Evolutionary conservation across 2,888 invertebrate species (phyloP).

Genomic region (Colostygia pectinataria): DNA sequence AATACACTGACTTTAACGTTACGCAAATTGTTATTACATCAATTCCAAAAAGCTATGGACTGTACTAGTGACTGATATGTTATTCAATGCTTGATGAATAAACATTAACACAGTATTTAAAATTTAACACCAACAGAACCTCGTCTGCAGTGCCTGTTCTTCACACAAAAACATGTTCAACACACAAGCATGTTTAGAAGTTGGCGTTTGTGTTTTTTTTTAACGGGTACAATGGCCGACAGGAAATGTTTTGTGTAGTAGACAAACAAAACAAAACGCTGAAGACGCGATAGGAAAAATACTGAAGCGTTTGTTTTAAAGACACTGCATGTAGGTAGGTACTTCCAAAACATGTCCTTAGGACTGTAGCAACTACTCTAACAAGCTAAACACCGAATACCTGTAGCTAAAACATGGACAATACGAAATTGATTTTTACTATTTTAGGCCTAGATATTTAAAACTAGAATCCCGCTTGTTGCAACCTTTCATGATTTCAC

Average conservation of each 20-base stretch:
- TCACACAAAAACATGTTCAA: not conserved
- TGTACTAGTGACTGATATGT: constrained; percentile 62
- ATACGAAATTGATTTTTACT: constrained; percentile 43
- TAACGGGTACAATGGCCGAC: not conserved
- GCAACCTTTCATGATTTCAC: constrained; percentile 2
- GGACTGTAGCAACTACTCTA: constrained; percentile 60
- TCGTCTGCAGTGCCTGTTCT: not conserved
- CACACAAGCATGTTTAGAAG: not conserved
- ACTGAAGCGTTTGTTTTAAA: constrained; percentile 38
- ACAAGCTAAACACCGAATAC: constrained; percentile 71
- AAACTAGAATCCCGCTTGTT: constrained; percentile 34
- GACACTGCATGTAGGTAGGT: constrained; percentile 53
- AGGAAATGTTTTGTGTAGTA: not conserved
- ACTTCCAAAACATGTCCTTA: constrained; percentile 45
- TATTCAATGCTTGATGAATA: constrained; percentile 45
- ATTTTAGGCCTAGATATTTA: constrained; percentile 72
- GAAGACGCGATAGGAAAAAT: not conserved
- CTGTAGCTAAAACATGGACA: constrained; percentile 63
- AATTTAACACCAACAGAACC: constrained; percentile 8
- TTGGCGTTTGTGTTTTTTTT: too few species aligned
- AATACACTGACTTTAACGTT: constrained; percentile 32
- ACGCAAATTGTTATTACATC: constrained; percentile 26
- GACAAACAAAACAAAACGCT: not conserved
- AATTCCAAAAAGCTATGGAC: constrained; percentile 34
- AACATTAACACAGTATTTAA: constrained; percentile 10